These are phyloP conservation scores for Sphaeridia pumilis DNA, from an alignment of 2,888 invertebrate species.

Conservation along the genomic window DNA sequence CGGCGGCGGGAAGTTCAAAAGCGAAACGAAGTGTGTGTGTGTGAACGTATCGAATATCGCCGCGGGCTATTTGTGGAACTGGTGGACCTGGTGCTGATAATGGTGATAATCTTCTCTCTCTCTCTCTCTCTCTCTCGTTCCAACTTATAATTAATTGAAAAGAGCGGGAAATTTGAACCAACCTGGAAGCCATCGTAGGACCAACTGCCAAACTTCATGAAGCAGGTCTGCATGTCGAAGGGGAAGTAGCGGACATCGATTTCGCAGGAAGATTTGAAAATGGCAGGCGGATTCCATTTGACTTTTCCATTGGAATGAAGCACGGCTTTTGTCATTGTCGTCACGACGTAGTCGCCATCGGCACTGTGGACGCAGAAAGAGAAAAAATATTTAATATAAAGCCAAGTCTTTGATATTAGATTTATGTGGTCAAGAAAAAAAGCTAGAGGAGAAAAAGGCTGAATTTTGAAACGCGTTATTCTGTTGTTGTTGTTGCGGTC, in stretches of 20 bases:
- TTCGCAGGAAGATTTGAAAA: constrained; percentile 93
- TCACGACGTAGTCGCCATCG: constrained; percentile 91
- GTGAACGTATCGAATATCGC: too few relatives aligned
- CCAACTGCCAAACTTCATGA: constrained; percentile 92
- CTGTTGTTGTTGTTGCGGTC: too few relatives aligned
- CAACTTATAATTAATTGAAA: too few relatives aligned
- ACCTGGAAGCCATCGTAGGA: constrained; percentile 90
- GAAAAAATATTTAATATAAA: too few relatives aligned
- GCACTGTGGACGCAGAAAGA: constrained; percentile 10
- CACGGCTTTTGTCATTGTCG: constrained; percentile 93
- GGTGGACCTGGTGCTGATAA: too few relatives aligned
- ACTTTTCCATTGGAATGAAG: constrained; percentile 81
- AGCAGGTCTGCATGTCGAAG: constrained; percentile 88
- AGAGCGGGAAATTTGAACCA: constrained; percentile 29
- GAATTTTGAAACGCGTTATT: too few relatives aligned
- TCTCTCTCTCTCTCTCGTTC: not conserved
- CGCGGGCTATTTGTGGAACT: too few relatives aligned
- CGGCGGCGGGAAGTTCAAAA: too few relatives aligned
- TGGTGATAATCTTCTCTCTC: constrained; percentile 4
- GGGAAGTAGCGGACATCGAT: constrained; percentile 89
- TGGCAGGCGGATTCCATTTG: constrained; percentile 93
- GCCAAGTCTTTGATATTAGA: too few relatives aligned
- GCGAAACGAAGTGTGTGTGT: too few relatives aligned
- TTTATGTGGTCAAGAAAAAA: too few relatives aligned
- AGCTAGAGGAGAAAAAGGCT: too few relatives aligned